Conservation (phyloP, 30 jellyfish, hydroid and myxozoan species). For the Nemopilema nomurai region DNA sequence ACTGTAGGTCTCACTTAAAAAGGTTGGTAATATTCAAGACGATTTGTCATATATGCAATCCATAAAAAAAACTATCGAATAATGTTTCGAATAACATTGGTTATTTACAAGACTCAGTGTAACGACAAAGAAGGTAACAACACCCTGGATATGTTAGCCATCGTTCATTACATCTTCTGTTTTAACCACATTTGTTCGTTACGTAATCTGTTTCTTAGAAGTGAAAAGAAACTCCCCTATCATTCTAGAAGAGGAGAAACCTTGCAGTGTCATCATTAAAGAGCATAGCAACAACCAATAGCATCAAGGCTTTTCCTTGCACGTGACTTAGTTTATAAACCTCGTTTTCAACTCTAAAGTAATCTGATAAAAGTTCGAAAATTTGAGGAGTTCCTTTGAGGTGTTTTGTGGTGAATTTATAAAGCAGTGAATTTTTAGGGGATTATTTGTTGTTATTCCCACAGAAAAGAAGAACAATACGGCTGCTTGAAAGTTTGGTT, state of each 20-base stretch:
- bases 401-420: background rate
- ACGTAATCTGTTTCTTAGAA: background rate
- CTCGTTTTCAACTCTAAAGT: conserved; percentile 1
- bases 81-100: too few relatives aligned
- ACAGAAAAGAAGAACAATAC: background rate
- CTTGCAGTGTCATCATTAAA: conserved; percentile 22
- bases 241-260: background rate
- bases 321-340: conserved; percentile 9
- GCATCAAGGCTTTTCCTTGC: background rate
- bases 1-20: too few relatives aligned
- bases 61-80: too few relatives aligned
- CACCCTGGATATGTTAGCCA: too few relatives aligned
- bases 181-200: too few relatives aligned
- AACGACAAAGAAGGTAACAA: too few relatives aligned
- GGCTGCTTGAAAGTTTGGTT: background rate
- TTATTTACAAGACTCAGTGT: too few relatives aligned
- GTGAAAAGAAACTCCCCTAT: background rate
- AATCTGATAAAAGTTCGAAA: background rate
- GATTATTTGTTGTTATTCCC: background rate
- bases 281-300: conserved; percentile 34
- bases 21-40: too few relatives aligned
- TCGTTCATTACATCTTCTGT: too few relatives aligned
- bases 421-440: background rate
- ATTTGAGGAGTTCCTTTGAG: background rate
- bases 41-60: too few relatives aligned